Base-by-base conservation (phyloP, 2,113 vertebrate species). In the Holacanthus passer region DNA sequence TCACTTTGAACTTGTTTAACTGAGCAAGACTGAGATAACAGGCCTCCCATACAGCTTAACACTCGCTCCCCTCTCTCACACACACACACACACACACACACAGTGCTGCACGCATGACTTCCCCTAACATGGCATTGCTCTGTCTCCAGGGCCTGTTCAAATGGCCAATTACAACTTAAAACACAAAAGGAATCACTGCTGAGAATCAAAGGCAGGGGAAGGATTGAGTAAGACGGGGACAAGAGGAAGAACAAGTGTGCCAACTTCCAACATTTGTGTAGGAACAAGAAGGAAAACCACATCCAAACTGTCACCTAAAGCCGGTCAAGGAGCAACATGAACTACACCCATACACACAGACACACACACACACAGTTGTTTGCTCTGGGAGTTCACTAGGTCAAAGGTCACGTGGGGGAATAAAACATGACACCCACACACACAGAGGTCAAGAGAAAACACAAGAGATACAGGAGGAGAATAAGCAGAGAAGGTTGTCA, bases 1-100 rank as follows among this genome's bases (percentile, higher is more conserved):
- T 55, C 60, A 58, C 82, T 90, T 84, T 86, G 86, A 92, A 87
- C 52, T 58, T 60, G 76, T 68, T 88, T 73, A 84, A 89, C 76
- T 63, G 80, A 81, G 77, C 85, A 75, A 73, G 48, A 83, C 68
- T 22, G 22, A 73, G 71, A 82, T 82, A 87, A 81, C 58, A 77
- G 35, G 59, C 45, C 65, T 77, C 77, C 13, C 39, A 12, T 55
- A 60, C 68, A 77, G 72, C 67, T 77, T 52, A 55, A 63, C 84
- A 58, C 71, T 8, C 7, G 31, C 58, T 63, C 65, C 41, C 20
- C 37, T 29, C 66, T 66, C 39, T 20, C 53, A 55, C 66, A 11
- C 31, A 37, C 67, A 16, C 67, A 52, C 43, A 43, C 12, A 37
- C 68, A 69, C 19, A 56, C 37, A 45, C 45, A 79, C 67, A 59